phyloP scores from a whole-genome alignment of 2,797 vertebrate species.

The Sandelia bainsii region DNA sequence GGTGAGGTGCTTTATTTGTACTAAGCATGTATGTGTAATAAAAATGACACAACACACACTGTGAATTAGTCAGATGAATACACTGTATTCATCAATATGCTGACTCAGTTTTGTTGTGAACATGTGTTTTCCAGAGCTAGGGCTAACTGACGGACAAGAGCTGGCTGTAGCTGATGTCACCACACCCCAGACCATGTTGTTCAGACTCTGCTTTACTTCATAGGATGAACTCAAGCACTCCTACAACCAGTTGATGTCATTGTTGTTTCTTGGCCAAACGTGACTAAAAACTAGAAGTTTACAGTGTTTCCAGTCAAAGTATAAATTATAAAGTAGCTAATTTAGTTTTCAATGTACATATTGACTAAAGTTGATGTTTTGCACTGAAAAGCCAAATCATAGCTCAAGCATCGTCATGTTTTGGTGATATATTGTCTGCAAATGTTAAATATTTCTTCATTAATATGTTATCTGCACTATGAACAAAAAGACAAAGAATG shows the following conservation, averaged over 20 bases:
- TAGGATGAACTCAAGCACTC: slow-evolving; percentile 73
- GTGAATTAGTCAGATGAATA: slow-evolving; percentile 5
- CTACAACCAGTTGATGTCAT: slow-evolving; percentile 35
- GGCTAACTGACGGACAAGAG: slow-evolving; percentile 91
- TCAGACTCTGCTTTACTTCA: slow-evolving; percentile 92
- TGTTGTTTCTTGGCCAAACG: slow-evolving; percentile 30
- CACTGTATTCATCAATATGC: slow-evolving; percentile 8
- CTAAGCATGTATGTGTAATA: neutral
- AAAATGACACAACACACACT: neutral
- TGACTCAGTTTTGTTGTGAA: slow-evolving; percentile 26
- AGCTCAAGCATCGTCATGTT: slow-evolving; percentile 39
- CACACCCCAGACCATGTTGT: slow-evolving; percentile 94
- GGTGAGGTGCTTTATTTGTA: slow-evolving; percentile 77
- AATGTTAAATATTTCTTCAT: slow-evolving; percentile 33
- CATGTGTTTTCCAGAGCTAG: slow-evolving; percentile 85
- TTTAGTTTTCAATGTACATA: slow-evolving; percentile 42
- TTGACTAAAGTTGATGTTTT: slow-evolving; percentile 49
- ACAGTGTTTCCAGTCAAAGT: slow-evolving; percentile 46
- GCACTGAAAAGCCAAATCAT: slow-evolving; percentile 67
- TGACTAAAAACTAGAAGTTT: slow-evolving; percentile 48
- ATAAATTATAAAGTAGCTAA: slow-evolving; percentile 13
- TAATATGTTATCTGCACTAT: slow-evolving; percentile 38
- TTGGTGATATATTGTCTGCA: slow-evolving; percentile 42
- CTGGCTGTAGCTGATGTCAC: slow-evolving; percentile 93
- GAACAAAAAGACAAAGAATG: slow-evolving; percentile 31